Evolutionary conservation across 2,113 vertebrate genomes (phyloP).

Genomic region (Cinclus cinclus): DNA sequence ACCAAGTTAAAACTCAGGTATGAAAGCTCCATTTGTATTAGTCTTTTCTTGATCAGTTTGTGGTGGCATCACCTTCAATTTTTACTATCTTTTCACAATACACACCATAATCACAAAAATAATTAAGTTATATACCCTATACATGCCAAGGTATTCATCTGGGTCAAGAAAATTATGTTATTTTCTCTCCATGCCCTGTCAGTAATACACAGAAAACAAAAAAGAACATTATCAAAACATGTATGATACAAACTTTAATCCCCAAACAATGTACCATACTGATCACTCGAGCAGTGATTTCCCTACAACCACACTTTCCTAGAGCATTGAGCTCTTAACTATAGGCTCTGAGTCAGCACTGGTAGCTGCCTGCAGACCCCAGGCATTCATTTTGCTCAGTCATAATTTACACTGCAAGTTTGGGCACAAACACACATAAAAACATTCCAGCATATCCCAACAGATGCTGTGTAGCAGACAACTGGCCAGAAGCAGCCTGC

Average conservation of each 20-base stretch:
- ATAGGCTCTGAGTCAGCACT: neutral
- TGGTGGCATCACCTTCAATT: neutral
- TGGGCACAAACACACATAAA: neutral
- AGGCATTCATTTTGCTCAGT: neutral
- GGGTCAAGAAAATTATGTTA: neutral
- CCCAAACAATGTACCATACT: neutral
- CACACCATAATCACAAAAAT: neutral
- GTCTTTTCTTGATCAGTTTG: neutral
- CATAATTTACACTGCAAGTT: neutral
- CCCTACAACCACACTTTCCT: neutral
- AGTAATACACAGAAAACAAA: neutral
- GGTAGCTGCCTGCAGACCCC: neutral
- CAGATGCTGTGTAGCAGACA: neutral
- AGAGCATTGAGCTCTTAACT: neutral
- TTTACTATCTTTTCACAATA: neutral
- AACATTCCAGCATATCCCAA: neutral
- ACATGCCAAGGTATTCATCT: neutral
- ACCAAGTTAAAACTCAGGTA: neutral
- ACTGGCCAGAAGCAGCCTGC: neutral
- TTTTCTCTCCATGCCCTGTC: neutral
- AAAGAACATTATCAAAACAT: neutral
- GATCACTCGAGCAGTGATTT: neutral
- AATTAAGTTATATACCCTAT: neutral
- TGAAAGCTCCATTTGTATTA: neutral
- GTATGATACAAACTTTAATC: neutral